These are phyloP conservation scores for Pseudolycoriella hygida DNA, from an alignment of 2,888 invertebrate genomes.

Conservation along the genomic window DNA sequence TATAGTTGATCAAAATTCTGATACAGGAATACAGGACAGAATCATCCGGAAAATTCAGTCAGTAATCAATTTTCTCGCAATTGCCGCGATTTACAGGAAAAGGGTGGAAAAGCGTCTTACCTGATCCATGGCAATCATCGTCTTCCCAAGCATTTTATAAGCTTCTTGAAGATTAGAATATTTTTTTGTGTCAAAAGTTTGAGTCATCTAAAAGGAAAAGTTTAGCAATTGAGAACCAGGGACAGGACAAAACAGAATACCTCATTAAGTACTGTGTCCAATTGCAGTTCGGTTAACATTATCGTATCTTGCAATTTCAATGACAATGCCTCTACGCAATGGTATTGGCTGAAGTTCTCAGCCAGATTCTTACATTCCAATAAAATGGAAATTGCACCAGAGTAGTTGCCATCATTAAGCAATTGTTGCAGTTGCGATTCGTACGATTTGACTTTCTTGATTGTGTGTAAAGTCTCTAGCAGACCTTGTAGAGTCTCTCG, in stretches of 20 bases:
- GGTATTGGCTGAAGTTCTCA: slow-evolving; percentile 66
- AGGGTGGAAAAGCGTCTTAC: slow-evolving; percentile 9
- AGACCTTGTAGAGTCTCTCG: slow-evolving; percentile 66
- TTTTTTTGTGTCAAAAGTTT: slow-evolving; percentile 56
- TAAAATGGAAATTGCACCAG: slow-evolving; percentile 76
- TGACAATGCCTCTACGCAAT: slow-evolving; percentile 76
- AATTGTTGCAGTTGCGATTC: slow-evolving; percentile 70
- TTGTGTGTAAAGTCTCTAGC: slow-evolving; percentile 58
- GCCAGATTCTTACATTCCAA: slow-evolving; percentile 78
- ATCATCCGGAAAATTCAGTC: too few species aligned
- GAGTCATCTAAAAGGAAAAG: slow-evolving; percentile 29
- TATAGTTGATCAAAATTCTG: too few species aligned
- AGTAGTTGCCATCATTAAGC: slow-evolving; percentile 68
- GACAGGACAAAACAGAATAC: slow-evolving; percentile 23
- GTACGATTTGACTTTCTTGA: slow-evolving; percentile 70
- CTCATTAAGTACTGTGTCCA: slow-evolving; percentile 72
- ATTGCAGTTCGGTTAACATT: slow-evolving; percentile 75
- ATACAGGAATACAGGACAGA: too few species aligned
- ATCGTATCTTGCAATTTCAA: slow-evolving; percentile 79
- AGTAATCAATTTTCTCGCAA: too few species aligned
- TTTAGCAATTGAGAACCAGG: not conserved
- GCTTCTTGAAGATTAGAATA: slow-evolving; percentile 77
- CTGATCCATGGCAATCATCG: slow-evolving; percentile 79
- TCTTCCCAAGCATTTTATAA: slow-evolving; percentile 77
- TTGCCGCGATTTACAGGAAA: too few species aligned